Evolutionary conservation across 2,888 invertebrate genomes (phyloP).

Genomic region (Parnassius glacialis): DNA sequence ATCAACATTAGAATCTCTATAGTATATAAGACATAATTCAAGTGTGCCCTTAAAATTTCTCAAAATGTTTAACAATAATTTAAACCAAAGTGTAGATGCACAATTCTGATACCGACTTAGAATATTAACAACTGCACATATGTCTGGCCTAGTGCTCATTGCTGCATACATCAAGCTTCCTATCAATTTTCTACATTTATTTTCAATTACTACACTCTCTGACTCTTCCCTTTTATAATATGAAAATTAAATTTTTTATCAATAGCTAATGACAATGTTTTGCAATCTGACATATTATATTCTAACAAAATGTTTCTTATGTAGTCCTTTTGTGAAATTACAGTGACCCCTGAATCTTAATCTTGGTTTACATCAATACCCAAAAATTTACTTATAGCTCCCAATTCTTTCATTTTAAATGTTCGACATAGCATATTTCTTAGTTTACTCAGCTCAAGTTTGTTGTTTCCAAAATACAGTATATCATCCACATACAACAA

Average conservation of each 20-base stretch:
- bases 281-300: background rate
- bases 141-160: too few relatives aligned
- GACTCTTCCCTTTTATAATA: too few relatives aligned
- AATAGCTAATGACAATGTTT: background rate
- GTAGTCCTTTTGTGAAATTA: slow-evolving; percentile 4
- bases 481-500: background rate
- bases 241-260: background rate
- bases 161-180: too few relatives aligned
- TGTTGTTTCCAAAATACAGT: background rate
- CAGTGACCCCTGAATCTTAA: background rate
- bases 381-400: background rate
- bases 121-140: too few relatives aligned
- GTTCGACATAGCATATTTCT: background rate
- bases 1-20: background rate
- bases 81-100: too few relatives aligned
- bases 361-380: slow-evolving; percentile 1
- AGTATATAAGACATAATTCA: background rate
- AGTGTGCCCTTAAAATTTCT: background rate
- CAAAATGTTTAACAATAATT: too few relatives aligned
- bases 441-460: background rate
- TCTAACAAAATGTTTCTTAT: background rate
- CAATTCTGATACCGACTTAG: too few relatives aligned
- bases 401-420: slow-evolving; percentile 1
- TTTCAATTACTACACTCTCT: too few relatives aligned
- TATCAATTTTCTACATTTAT: too few relatives aligned